These are phyloP conservation scores for Limenitis camilla DNA, from an alignment of 2,888 invertebrate species.

Conservation along the genomic window DNA sequence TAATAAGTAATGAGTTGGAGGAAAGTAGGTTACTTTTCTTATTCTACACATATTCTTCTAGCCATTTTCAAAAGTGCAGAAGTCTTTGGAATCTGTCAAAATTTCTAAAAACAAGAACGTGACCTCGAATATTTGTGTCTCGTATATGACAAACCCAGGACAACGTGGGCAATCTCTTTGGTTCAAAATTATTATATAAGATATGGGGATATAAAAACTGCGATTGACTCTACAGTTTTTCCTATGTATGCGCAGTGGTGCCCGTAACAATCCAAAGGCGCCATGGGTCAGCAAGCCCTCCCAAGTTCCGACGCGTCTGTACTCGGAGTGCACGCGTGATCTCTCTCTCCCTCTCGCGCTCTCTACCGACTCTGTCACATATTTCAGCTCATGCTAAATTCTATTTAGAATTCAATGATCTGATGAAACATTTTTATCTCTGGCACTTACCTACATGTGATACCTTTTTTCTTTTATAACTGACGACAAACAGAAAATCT, in stretches of 20 bases:
- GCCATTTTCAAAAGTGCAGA: too few species aligned
- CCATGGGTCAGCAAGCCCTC: constrained; percentile 64
- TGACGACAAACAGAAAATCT: too few species aligned
- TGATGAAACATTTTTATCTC: background rate
- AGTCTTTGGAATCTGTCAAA: too few species aligned
- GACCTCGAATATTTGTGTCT: too few species aligned
- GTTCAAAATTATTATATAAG: too few species aligned
- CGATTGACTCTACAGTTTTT: constrained; percentile 31
- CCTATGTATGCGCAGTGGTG: constrained; percentile 57
- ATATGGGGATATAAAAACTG: background rate
- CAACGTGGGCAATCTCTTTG: background rate
- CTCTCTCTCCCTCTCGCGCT: constrained; percentile 33
- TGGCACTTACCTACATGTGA: too few species aligned
- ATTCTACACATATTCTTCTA: too few species aligned
- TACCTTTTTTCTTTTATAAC: too few species aligned
- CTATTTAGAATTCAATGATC: background rate
- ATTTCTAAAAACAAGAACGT: too few species aligned
- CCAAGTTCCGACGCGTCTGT: constrained; percentile 27
- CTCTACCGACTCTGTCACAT: background rate
- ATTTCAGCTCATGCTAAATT: background rate
- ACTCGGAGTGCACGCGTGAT: constrained; percentile 28
- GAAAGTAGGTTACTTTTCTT: too few species aligned
- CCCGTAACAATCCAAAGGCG: constrained; percentile 72
- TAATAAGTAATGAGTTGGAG: too few species aligned
- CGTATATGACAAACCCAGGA: background rate